phyloP scores from a whole-genome alignment of 2,888 invertebrate species.

The Campoplex nolae region DNA sequence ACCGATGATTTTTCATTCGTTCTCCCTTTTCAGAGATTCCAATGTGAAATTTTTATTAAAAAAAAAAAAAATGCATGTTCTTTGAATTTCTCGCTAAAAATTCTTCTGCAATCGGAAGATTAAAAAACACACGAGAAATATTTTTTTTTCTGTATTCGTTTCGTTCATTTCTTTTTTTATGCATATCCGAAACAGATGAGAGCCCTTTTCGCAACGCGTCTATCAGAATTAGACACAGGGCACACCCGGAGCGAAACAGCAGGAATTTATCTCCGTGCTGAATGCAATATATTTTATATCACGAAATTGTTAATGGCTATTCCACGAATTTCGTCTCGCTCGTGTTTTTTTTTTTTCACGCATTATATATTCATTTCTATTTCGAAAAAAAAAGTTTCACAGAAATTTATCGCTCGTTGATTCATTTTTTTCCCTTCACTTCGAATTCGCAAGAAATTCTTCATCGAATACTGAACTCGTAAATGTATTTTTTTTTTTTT shows the following conservation, averaged over 20 bases:
- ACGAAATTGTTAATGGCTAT: constrained; percentile 5
- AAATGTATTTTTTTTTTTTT: not conserved
- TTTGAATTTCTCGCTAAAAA: not conserved
- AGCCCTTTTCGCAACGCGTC: not conserved
- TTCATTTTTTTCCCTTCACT: not conserved
- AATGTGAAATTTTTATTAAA: not conserved
- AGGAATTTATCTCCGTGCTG: constrained; percentile 80
- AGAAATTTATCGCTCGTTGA: constrained; percentile 17
- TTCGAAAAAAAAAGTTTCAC: constrained; percentile 16
- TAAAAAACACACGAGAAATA: not conserved
- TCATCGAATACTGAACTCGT: not conserved
- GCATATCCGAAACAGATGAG: not conserved
- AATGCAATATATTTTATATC: constrained; percentile 24
- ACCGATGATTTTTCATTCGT: not conserved
- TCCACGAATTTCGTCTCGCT: constrained; percentile 60
- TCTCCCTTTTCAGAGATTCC: not conserved
- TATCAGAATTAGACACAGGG: constrained; percentile 34
- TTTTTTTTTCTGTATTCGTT: not conserved
- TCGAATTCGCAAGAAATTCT: not conserved
- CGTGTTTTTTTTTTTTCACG: not conserved
- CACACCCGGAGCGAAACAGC: constrained; percentile 84
- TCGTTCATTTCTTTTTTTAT: not conserved
- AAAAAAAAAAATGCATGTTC: too few species aligned
- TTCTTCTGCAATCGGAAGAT: not conserved
- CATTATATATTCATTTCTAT: not conserved